Evolutionary conservation across 1,140 invertebrate species (phyloP).

Genomic region (Gonioctena quinquepunctata): DNA sequence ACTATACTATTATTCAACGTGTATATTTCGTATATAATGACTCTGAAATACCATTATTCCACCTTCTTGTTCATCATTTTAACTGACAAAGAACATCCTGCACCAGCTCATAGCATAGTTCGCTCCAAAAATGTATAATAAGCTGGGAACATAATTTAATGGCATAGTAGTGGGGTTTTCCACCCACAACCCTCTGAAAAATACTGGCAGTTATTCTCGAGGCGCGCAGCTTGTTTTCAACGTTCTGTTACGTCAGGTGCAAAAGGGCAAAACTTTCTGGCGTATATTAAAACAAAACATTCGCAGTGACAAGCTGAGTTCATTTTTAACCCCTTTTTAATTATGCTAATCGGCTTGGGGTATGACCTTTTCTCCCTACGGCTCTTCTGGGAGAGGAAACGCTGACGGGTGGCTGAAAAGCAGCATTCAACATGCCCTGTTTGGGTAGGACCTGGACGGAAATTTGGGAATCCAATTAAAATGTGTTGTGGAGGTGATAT

Average conservation of each 20-base stretch:
- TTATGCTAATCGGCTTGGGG: constrained; percentile 6
- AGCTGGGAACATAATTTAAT: constrained; percentile 13
- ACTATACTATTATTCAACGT: no score
- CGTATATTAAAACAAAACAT: constrained; percentile 7
- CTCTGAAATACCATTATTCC: no score
- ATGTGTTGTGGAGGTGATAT: neutral
- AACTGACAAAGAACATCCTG: neutral
- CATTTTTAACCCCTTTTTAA: constrained; percentile 7
- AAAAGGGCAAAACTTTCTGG: constrained; percentile 10
- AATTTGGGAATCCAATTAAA: neutral
- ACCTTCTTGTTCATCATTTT: no score
- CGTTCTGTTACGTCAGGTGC: constrained; percentile 14
- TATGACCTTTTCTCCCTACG: neutral
- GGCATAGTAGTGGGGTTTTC: neutral
- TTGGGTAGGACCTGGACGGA: neutral
- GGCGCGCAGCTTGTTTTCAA: neutral
- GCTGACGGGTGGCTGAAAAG: neutral
- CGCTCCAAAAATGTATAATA: constrained; percentile 7
- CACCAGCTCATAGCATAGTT: neutral
- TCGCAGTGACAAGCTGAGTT: neutral
- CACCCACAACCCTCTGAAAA: neutral
- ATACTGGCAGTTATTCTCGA: constrained; percentile 8
- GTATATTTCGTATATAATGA: no score
- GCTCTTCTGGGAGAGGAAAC: neutral
- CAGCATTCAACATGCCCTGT: neutral